Evolutionary conservation across 2,797 vertebrate species (phyloP).

Genomic region (Otolemur crassicaudatus): DNA sequence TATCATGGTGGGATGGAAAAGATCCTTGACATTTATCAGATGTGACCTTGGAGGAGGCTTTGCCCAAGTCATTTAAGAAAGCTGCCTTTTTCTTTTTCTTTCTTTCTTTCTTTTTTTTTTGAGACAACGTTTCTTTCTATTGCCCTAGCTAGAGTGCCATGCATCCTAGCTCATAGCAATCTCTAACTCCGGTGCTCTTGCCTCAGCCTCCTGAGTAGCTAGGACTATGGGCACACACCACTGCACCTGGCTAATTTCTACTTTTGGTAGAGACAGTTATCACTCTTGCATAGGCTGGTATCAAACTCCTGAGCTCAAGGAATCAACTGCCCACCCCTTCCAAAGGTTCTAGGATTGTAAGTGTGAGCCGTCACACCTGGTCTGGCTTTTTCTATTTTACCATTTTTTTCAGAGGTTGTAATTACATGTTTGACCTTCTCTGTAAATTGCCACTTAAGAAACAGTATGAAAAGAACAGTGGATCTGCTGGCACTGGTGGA

Average conservation of each 20-base stretch:
- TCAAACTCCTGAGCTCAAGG: neutral
- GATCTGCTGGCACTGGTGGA: neutral
- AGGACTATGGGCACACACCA: too few relatives aligned
- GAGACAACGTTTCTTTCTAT: neutral
- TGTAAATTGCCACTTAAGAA: neutral
- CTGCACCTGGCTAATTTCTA: neutral
- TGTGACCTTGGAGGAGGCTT: neutral
- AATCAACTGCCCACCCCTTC: neutral
- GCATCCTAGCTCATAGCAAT: neutral
- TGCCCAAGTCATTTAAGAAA: neutral
- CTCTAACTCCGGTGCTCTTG: neutral
- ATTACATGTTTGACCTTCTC: neutral
- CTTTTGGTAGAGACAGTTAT: neutral
- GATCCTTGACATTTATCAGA: neutral
- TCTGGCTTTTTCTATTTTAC: neutral
- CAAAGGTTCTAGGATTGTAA: neutral
- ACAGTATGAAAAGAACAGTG: neutral
- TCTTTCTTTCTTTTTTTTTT: rapidly evolving
- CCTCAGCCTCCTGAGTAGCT: neutral
- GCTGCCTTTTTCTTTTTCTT: neutral
- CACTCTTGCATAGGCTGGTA: neutral
- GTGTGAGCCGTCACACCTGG: too few relatives aligned
- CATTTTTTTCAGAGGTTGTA: neutral
- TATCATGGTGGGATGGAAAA: neutral
- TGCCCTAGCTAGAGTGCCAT: neutral